phyloP scores from a whole-genome alignment of 2,113 vertebrate genomes.

The Cochlearius cochlearius region DNA sequence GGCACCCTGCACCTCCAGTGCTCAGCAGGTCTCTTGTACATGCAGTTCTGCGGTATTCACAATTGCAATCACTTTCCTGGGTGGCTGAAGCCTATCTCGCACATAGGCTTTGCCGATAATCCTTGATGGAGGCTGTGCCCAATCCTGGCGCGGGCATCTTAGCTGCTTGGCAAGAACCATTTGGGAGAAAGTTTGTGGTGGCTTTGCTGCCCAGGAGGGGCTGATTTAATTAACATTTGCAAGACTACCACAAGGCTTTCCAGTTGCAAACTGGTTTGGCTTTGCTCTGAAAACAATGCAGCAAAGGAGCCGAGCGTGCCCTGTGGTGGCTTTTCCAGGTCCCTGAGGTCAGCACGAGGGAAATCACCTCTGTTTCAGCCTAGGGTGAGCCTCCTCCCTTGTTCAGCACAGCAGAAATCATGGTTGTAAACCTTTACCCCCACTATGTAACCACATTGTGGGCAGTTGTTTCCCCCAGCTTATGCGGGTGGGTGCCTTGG shows the following conservation, averaged over 20 bases:
- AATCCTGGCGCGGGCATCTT: rapidly evolving
- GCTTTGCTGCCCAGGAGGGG: not conserved
- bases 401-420: not conserved
- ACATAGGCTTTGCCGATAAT: rapidly evolving
- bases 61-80: not conserved
- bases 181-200: not conserved
- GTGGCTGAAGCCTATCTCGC: not conserved
- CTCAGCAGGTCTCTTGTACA: not conserved
- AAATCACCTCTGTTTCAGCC: rapidly evolving
- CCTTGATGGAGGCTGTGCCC: rapidly evolving
- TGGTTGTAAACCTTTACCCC: not conserved
- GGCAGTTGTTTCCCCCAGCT: not conserved
- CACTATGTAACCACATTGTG: rapidly evolving
- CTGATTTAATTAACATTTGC: not conserved
- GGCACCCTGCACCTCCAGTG: not conserved
- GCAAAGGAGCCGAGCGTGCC: rapidly evolving
- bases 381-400: not conserved
- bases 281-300: not conserved
- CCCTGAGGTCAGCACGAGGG: rapidly evolving
- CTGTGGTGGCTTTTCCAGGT: not conserved
- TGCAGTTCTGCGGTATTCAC: not conserved
- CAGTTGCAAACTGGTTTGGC: not conserved
- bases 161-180: not conserved
- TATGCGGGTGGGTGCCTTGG: not conserved
- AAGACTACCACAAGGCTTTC: not conserved